Percentiles rank a stretch among this genome's conserved stretches.
Evolutionary conservation across 2,113 vertebrate species (phyloP).

Genomic region (Herpailurus yagouaroundi): DNA sequence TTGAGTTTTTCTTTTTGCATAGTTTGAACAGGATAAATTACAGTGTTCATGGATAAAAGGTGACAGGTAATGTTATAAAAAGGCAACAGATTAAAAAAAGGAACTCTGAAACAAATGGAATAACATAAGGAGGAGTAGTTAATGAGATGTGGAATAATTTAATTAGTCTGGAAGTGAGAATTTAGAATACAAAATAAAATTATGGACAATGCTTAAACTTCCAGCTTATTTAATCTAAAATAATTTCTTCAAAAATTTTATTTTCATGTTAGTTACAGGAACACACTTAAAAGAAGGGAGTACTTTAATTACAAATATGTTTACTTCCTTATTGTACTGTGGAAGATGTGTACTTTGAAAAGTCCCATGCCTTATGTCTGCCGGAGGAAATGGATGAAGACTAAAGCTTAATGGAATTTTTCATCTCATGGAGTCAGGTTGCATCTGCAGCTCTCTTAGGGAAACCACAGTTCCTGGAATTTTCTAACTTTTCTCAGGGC

Average conservation of each 20-base stretch:
- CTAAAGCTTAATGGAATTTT: background rate
- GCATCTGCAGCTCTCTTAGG: background rate
- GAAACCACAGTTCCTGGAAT: background rate
- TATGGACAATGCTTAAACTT: conserved; percentile 41
- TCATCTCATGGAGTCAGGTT: background rate
- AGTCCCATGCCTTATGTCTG: background rate
- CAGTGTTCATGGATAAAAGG: conserved; percentile 12
- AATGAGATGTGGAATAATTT: conserved; percentile 57
- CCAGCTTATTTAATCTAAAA: conserved; percentile 7
- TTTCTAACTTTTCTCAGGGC: background rate
- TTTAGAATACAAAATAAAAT: conserved; percentile 54
- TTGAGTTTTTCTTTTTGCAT: background rate
- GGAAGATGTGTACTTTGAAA: background rate
- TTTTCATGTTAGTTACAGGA: conserved; percentile 12
- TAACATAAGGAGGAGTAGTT: conserved; percentile 60
- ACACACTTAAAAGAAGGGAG: background rate
- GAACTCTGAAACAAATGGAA: conserved; percentile 46
- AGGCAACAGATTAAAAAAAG: background rate
- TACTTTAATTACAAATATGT: background rate
- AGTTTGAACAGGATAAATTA: background rate
- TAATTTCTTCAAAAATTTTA: conserved; percentile 9
- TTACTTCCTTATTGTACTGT: background rate
- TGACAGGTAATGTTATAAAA: conserved; percentile 34
- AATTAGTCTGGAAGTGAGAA: conserved; percentile 28
- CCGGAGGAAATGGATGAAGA: background rate